phyloP scores from a whole-genome alignment of 2,797 vertebrate species.

The Pipistrellus pygmaeus region DNA sequence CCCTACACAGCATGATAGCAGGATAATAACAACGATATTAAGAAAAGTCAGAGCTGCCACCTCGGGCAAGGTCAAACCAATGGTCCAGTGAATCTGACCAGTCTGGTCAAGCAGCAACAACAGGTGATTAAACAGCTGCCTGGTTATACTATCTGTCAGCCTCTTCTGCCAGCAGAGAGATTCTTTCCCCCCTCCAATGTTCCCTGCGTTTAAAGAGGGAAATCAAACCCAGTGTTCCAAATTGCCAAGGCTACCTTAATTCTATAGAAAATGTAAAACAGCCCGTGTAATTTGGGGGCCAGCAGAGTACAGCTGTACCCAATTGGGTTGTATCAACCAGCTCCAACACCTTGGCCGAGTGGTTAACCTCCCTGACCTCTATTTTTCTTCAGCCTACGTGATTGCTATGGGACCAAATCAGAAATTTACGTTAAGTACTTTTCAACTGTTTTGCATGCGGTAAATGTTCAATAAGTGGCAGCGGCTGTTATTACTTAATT shows the following conservation, averaged over 20 bases:
- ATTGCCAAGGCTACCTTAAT: background rate
- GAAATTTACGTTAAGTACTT: background rate
- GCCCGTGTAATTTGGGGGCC: background rate
- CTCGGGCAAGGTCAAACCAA: slow-evolving; percentile 30
- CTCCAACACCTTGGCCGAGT: background rate
- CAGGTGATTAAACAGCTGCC: slow-evolving; percentile 55
- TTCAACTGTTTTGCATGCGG: background rate
- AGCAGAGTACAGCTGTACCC: background rate
- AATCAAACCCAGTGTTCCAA: background rate
- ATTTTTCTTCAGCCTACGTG: background rate
- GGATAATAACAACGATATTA: background rate
- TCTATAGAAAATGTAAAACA: background rate
- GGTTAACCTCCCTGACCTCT: background rate
- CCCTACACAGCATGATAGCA: background rate
- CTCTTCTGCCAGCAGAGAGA: slow-evolving; percentile 11
- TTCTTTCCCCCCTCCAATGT: background rate
- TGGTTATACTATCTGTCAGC: background rate
- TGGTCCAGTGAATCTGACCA: background rate
- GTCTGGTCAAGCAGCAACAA: background rate
- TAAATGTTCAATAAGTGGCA: background rate
- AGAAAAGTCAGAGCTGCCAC: background rate
- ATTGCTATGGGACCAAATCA: background rate
- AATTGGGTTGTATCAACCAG: background rate
- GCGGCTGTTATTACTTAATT: background rate
- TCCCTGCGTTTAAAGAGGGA: slow-evolving; percentile 18